Evolutionary conservation across 2,113 vertebrate genomes (phyloP), one percentile per base, ranked within the genome.

Genomic region (Sitta europaea): DNA sequence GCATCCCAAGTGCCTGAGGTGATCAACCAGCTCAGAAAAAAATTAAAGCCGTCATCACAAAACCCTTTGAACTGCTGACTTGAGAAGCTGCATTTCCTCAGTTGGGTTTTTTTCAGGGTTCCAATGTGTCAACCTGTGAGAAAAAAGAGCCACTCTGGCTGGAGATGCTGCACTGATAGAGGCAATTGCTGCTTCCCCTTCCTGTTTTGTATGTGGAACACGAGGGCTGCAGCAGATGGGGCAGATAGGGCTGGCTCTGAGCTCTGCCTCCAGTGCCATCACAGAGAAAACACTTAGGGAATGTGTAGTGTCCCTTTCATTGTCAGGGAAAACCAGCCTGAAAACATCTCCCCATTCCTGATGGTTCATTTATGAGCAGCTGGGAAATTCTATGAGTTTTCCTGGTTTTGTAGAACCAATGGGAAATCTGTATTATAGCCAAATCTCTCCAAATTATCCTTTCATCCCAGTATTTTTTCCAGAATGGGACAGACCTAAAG

Each of bases 231-330:
- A 28, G 72, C 1, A 88, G 93, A 94, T 83, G 54, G 71, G 35
- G 2, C 25, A 83, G 89, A 88, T 68, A 68, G 1, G 15, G 55
- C 67, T 33, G 42, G 9, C 23, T 33, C 10, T 10, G 11, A 36
- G 65, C 51, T 57, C 25, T 5, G 9, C 19, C 76, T 25, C 55
- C 36, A 2, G 40, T 38, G 31, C 36, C 63, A 5, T 18, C 24
- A 10, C 62, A 23, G 29, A 67, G 5, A 12, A 4, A 33, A 4
- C 17, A 2, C 12, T 7, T 66, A 23, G 53, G 55, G 33, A 42
- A 38, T 2, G 2, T 5, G 22, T 25, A 2, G 10, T 0, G 2
- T 14, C 18, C 0, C 20, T 47, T 35, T 29, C 4, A 4, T 8
- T 29, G 31, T 8, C 45, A 12, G 58, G 67, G 31, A 42, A 35